Base-by-base conservation (phyloP, 2,888 invertebrate species). In the Eupithecia dodoneata region DNA sequence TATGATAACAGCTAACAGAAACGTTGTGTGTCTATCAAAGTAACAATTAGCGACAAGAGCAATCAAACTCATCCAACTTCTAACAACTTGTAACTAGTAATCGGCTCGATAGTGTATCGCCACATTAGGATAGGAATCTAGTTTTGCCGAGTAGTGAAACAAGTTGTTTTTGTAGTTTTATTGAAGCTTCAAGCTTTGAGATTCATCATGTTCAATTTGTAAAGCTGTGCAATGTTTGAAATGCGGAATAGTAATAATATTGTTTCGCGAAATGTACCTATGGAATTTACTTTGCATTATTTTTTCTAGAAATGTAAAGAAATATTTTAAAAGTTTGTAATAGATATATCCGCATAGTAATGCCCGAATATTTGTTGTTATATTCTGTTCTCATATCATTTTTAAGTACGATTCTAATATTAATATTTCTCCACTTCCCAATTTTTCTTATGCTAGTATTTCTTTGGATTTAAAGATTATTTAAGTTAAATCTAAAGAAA, bases 91-190 rank as follows among this genome's bases (percentile, higher is more conserved):
- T 73, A 52, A 52, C 55, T 71, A 52, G 42, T 59, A 18, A 69
- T 66, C 44, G 45, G 59, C 44, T 70, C 47, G 74, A 74, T 59
- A 69, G 74, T 74, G 69, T 70, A 70, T 67, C 66, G 73, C 10
- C 73, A 12, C 49, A 42, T 65, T 49, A 65, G 47, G 69, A 47
- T 18, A 45, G 69, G 74, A 55, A 69, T 69, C 52, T 41, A 41
- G 73, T 66, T 73, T 65, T 73, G 65, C 72, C 44, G 45, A 69
- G 67, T 45, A 45, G 67, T 13, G 65, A 42, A 69, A 44, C 67
- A 44, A 69, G 44, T 69, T 69, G 44, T n/a, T 30, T 30, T 30
- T 67, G 45, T 45, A 44, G 67, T 69, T 69, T 67, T 69, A 45
- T 45, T 45, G 42, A 10, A 69, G 44, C 59, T 67, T 44, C n/a